Evolutionary conservation across 2,888 invertebrate genomes (phyloP).

Genomic region (Epinotia demarniana): DNA sequence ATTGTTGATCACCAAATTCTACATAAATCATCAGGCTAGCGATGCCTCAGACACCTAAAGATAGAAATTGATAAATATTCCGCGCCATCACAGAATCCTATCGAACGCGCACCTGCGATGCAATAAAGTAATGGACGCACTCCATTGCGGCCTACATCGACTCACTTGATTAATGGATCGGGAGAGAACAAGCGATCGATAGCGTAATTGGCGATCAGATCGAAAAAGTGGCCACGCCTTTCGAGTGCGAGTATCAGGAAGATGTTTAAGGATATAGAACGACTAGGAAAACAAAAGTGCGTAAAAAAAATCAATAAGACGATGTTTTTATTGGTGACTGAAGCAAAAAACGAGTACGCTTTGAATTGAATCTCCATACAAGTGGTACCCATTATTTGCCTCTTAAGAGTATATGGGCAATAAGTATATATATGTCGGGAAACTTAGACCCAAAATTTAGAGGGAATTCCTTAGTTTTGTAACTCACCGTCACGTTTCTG

Average conservation of each 20-base stretch:
- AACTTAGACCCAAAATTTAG: too few species aligned
- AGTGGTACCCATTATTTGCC: too few species aligned
- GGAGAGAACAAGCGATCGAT: slow-evolving; percentile 42
- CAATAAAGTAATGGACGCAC: slow-evolving; percentile 46
- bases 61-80: slow-evolving; percentile 42
- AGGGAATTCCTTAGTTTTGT: too few species aligned
- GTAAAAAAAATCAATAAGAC: too few species aligned
- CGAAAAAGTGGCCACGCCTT: slow-evolving; percentile 20
- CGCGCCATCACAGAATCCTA: slow-evolving; percentile 35
- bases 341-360: too few species aligned
- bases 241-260: background rate
- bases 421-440: too few species aligned
- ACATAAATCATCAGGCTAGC: slow-evolving; percentile 31
- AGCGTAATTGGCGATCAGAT: slow-evolving; percentile 39
- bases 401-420: too few species aligned
- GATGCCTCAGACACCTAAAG: slow-evolving; percentile 34
- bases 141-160: slow-evolving; percentile 45
- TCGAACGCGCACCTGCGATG: slow-evolving; percentile 41
- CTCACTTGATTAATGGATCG: slow-evolving; percentile 44
- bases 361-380: too few species aligned
- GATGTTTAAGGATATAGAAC: background rate
- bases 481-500: too few species aligned
- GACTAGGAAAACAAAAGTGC: too few species aligned
- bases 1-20: slow-evolving; percentile 6
- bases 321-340: too few species aligned